Base-by-base conservation (phyloP, 2,888 invertebrate genomes). In the Nomada fabriciana region DNA sequence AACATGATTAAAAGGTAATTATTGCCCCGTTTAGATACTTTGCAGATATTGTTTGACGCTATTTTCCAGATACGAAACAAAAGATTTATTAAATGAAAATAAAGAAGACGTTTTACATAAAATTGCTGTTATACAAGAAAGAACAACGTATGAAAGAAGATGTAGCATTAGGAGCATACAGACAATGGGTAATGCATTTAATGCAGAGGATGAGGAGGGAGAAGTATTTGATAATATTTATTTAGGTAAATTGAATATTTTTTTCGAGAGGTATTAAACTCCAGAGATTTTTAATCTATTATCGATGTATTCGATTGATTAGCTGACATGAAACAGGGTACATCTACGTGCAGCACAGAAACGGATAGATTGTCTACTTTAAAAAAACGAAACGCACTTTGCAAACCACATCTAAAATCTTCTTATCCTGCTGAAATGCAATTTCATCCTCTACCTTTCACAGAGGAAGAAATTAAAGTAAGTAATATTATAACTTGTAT, bases 371-470 rank as follows among this genome's bases (percentile, higher is more conserved):
- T 97, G 52, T 96, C 97, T 0, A 97, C 97, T 93, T 94, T 98
- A 59, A 96, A 96, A 87, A 96, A 96, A 94, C 95, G 98, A 57
- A 98, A 98, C 94, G 97, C 98, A 0, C 94, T 98, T 84, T 96
- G 97, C 82, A 97, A 96, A n/a, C 97, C 97, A 3, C 98, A 98
- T 91, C 94, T 98, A 79, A 97, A 97, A 94, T 97, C 97, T 85
- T 96, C 97, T 0, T 98, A 98, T 94, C 97, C 98, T 0, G 97
- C 96, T 0, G 98, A 98, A 94, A 96, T 96, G 43, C 97, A 97
- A 93, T 96, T 96, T 91, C 94, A 96, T 81, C 94, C 95, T 0
- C 83, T 91, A 3, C 93, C 94, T 1, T 93, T 96, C 50, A 95
- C 94, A 72, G 97, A 97, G 83, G 96, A 96, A 76, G 96, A 96